Conservation (phyloP, 2,888 invertebrate genomes). For the Trilocha varians region DNA sequence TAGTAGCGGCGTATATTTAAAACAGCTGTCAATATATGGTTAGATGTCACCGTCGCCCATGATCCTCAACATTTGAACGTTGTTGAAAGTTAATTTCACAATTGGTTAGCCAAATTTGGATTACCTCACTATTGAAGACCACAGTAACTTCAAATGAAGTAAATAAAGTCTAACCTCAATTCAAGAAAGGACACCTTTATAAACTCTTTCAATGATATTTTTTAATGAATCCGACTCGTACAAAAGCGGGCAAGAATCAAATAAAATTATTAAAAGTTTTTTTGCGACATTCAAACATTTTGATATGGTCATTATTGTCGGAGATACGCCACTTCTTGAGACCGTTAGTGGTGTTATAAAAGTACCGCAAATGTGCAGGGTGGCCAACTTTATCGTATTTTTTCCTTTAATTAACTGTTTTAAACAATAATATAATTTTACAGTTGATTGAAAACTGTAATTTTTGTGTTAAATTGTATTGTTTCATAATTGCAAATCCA, state of each 20-base stretch:
- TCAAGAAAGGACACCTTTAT: too few relatives aligned
- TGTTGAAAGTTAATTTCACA: too few relatives aligned
- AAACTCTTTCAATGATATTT: too few relatives aligned
- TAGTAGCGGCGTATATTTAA: too few relatives aligned
- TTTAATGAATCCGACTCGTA: not conserved
- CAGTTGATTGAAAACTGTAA: not conserved
- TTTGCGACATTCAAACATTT: conserved; percentile 31
- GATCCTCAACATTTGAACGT: too few relatives aligned
- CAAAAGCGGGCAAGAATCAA: not conserved
- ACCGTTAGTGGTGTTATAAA: conserved; percentile 32
- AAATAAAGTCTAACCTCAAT: too few relatives aligned
- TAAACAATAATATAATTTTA: not conserved
- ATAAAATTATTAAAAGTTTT: conserved; percentile 23
- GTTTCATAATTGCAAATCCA: too few relatives aligned
- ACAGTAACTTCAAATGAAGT: too few relatives aligned
- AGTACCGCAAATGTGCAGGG: conserved; percentile 16
- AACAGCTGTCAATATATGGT: too few relatives aligned
- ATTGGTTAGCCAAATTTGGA: too few relatives aligned
- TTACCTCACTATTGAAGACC: too few relatives aligned
- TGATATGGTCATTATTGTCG: conserved; percentile 37
- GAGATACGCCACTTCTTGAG: conserved; percentile 36
- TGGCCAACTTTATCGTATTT: conserved; percentile 11
- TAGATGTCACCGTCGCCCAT: too few relatives aligned
- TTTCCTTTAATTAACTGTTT: conserved; percentile 3
- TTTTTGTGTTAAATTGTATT: not conserved